These are phyloP conservation scores for Phoenicopterus ruber DNA, from an alignment of 2,113 vertebrate genomes.

Conservation along the genomic window DNA sequence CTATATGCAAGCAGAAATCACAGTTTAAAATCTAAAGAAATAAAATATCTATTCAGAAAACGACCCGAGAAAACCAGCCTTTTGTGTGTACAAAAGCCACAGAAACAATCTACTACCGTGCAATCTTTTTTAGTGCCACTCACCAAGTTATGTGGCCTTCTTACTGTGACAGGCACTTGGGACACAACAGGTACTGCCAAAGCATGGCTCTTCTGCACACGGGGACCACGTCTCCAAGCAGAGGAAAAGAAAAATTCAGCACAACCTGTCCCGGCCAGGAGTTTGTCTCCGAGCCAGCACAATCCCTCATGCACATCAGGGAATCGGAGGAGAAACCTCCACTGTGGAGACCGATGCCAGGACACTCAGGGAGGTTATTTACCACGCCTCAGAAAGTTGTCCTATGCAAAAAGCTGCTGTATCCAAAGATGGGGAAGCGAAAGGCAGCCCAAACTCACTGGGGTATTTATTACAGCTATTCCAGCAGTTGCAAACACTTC, in stretches of 20 bases:
- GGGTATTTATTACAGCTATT: not conserved
- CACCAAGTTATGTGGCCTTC: not conserved
- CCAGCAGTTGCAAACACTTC: not conserved
- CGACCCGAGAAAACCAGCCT: not conserved
- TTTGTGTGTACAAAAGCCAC: not conserved
- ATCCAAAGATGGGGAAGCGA: not conserved
- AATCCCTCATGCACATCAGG: not conserved
- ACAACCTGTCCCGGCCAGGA: not conserved
- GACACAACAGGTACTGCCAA: not conserved
- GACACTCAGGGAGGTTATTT: not conserved
- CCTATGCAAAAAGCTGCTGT: not conserved
- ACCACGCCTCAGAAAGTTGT: not conserved
- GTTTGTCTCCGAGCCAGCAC: not conserved
- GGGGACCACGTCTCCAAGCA: fast-evolving
- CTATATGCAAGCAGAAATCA: not conserved
- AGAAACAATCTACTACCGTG: not conserved
- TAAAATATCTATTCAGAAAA: not conserved
- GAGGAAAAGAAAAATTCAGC: not conserved
- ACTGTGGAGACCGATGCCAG: fast-evolving
- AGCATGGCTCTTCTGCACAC: not conserved
- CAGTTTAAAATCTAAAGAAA: not conserved
- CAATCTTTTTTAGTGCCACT: not conserved
- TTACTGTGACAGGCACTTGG: not conserved
- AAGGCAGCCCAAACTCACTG: not conserved
- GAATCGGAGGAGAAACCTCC: not conserved